Percentiles rank a stretch among this genome's conserved stretches.
These are phyloP conservation scores for Liasis olivaceus DNA, from an alignment of 2,797 vertebrate genomes.

Conservation along the genomic window DNA sequence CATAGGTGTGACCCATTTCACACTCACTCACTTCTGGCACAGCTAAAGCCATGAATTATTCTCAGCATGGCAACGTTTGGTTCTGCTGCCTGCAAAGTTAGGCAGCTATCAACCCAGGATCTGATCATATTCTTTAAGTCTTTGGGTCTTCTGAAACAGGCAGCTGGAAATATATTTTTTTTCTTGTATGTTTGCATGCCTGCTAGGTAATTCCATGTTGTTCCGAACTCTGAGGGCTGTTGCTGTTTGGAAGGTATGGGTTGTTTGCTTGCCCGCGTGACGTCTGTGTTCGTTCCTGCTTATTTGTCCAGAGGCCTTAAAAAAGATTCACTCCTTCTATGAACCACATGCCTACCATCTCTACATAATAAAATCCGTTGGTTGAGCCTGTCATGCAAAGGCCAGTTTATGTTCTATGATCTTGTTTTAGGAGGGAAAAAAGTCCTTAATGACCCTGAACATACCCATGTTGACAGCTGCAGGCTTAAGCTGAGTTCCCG, in stretches of 20 bases:
- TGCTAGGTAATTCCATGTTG: neutral
- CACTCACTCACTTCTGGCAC: too few species aligned
- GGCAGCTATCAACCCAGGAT: too few species aligned
- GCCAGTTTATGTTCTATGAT: neutral
- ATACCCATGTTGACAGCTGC: neutral
- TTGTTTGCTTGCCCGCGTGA: neutral
- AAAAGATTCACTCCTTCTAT: neutral
- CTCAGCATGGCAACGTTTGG: too few species aligned
- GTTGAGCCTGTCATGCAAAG: neutral
- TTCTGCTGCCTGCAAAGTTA: too few species aligned
- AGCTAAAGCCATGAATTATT: too few species aligned
- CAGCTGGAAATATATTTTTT: neutral
- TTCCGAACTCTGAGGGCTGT: neutral
- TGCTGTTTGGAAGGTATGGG: neutral
- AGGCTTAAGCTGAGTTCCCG: constrained; percentile 8
- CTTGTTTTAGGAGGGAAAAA: neutral
- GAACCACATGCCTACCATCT: neutral
- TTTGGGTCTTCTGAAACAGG: neutral
- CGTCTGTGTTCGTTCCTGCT: neutral
- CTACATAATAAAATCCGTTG: neutral
- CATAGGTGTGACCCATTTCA: too few species aligned
- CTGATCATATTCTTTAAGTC: neutral
- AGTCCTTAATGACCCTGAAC: neutral
- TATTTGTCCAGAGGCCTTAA: neutral
- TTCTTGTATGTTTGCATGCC: neutral